Evolutionary conservation across 2,113 vertebrate genomes (phyloP).

Genomic region (Plotosus lineatus): DNA sequence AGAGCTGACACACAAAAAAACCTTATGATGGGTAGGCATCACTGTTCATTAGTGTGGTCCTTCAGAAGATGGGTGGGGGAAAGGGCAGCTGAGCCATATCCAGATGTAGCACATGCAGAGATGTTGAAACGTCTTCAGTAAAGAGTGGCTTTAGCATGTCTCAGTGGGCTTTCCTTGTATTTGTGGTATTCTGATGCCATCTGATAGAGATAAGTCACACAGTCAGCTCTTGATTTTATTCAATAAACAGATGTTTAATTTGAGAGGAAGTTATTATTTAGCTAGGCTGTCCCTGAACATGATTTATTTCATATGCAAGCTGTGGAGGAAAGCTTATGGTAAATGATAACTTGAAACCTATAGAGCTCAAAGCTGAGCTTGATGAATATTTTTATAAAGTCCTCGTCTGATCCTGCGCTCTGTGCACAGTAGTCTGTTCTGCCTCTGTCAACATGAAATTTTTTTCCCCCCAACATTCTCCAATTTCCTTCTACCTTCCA

Average conservation of each 20-base stretch:
- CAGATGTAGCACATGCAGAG: not conserved
- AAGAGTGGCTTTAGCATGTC: not conserved
- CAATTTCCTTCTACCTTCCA: not conserved
- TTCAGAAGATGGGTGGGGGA: not conserved
- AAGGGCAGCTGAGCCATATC: not conserved
- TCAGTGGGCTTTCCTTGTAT: slow-evolving; percentile 20
- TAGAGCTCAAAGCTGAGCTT: slow-evolving; percentile 18
- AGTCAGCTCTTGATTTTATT: slow-evolving; percentile 12
- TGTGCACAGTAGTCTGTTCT: not conserved
- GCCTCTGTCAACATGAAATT: not conserved
- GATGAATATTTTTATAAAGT: not conserved
- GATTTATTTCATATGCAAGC: slow-evolving; percentile 5
- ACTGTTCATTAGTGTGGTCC: not conserved
- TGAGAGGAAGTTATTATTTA: slow-evolving; percentile 25
- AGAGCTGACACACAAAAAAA: not conserved
- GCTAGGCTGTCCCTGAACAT: slow-evolving; percentile 4
- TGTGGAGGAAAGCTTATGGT: not conserved
- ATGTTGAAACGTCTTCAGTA: not conserved
- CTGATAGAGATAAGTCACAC: slow-evolving; percentile 17
- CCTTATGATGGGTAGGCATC: slow-evolving; percentile 13
- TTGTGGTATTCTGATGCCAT: slow-evolving; percentile 29
- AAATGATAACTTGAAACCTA: not conserved
- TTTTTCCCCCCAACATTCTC: not conserved
- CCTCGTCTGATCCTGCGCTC: not conserved
- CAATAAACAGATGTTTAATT: slow-evolving; percentile 27